Base-by-base conservation (phyloP, 2,797 vertebrate genomes). In the Mormyrus proboscirostris region DNA sequence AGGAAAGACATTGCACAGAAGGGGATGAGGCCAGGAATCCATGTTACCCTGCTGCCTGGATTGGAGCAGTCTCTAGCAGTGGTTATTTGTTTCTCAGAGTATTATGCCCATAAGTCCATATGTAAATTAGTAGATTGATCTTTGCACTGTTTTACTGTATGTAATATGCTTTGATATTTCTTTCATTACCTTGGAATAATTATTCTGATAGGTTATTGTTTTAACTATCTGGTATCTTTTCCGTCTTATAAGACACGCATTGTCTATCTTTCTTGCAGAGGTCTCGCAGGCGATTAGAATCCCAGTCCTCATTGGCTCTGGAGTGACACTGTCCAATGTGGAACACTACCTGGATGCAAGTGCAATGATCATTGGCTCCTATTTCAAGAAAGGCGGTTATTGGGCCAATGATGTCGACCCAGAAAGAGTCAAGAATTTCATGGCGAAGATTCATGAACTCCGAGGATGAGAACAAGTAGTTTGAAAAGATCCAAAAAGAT, bases 271-370 rank as follows among this genome's bases (percentile, higher is more conserved):
- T 89, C 84, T 90, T 91, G 0, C 93, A 98, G 97, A 95, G 0
- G 96, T 98, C 51, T 93, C 93, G 88, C 84, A 55, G 55, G 93
- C 96, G 49, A 96, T 97, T 93, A 95, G 84, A 57, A 95, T 98
- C 92, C 97, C 97, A 0, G 96, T 97, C 49, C 93, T 98, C 83
- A 91, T 97, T 8, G 97, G 97, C 50, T 98, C 97, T 7, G 97
- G 97, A 89, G 96, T 98, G 87, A 97, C 96, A 14, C 90, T 93
- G 41, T 94, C 96, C 59, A 98, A 98, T 0, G 89, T 97, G 22
- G 95, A 93, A 4, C 90, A 90, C 86, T 98, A 96, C 93, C 89
- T 96, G 3, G 92, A 94, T 44, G 96, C 97, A 88, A 95, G 92
- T 0, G 96, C 95, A 25, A 90, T 98, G 89, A 97, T 98, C 90